Base-by-base conservation (phyloP, 2,797 vertebrate species). In the Rhynchonycteris naso region DNA sequence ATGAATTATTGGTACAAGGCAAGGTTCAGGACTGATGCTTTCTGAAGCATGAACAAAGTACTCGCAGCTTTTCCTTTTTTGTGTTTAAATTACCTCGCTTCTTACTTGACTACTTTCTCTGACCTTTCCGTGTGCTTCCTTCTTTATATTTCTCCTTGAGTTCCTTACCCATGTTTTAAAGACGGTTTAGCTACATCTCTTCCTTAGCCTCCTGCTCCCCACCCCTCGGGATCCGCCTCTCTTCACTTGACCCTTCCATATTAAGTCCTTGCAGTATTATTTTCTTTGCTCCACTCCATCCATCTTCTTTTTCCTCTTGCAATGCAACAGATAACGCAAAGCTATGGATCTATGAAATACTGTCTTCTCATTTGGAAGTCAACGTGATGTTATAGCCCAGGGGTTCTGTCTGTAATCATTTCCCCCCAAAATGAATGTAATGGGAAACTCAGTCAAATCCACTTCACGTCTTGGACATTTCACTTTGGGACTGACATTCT, bases 1-100 rank as follows among this genome's bases (percentile, higher is more conserved):
- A 8, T 95, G 91, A 87, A 93, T 97, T 91, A 93, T 35, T 90
- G 75, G 89, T 76, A 96, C 52, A 16, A 43, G 38, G 54, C n/a
- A 15, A 74, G 72, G 79, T 94, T 97, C 94, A 94, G 95, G 95
- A 91, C 71, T 1, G 80, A 79, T 93, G 56, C 71, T 93, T 93
- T 75, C 79, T 94, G 95, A 95, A 96, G 97, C 97, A 95, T 97
- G 97, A 93, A 94, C 81, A 65, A 69, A 91, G 82, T 28, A 59
- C 74, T 71, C 72, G 82, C 72, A 71, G 90, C 89, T 85, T 83
- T 93, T 59, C 78, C 88, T 96, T 91, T 91, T 97, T 94, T 90
- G 81, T 95, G 96, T 97, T 97, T 94, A 96, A 97, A 97, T 97
- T 96, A 97, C 91, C 96, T 96, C 88, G 89, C 96, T 97, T 97